phyloP scores from a whole-genome alignment of 2,888 invertebrate genomes.

The Caenorhabditis sp. region DNA sequence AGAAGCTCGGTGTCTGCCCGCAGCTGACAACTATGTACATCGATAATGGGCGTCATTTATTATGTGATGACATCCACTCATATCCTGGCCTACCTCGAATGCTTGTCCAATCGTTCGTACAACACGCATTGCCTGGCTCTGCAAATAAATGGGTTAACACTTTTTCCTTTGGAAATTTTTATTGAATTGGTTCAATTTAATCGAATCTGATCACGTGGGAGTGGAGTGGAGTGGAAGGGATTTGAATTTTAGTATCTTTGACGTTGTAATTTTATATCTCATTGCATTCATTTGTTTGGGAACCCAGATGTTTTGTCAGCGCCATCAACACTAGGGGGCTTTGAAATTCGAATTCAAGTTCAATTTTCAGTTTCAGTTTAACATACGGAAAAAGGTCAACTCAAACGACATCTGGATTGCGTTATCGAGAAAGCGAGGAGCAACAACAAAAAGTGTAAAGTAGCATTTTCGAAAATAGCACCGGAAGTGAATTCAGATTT shows the following conservation, averaged over 20 bases:
- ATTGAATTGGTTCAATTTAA: neutral
- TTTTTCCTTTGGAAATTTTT: neutral
- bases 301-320: constrained; percentile 23
- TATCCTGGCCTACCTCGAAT: constrained; percentile 91
- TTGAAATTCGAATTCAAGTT: neutral
- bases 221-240: too few species aligned
- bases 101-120: constrained; percentile 99
- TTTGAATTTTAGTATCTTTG: neutral
- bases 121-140: constrained; percentile 93
- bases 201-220: constrained; percentile 3
- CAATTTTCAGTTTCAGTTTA: neutral
- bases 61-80: constrained; percentile 5
- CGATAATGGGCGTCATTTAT: constrained; percentile 46
- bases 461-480: constrained; percentile 1
- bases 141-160: constrained; percentile 41
- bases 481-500: constrained; percentile 23
- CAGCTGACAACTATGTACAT: constrained; percentile 47
- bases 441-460: constrained; percentile 23
- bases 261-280: constrained; percentile 11
- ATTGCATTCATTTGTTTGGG: neutral
- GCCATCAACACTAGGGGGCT: neutral
- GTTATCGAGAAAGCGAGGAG: constrained; percentile 26
- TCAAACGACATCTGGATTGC: constrained; percentile 33
- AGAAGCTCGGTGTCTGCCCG: constrained; percentile 3
- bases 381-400: constrained; percentile 14